Conservation (phyloP, 2,888 invertebrate species). For the Odontothrips loti region DNA sequence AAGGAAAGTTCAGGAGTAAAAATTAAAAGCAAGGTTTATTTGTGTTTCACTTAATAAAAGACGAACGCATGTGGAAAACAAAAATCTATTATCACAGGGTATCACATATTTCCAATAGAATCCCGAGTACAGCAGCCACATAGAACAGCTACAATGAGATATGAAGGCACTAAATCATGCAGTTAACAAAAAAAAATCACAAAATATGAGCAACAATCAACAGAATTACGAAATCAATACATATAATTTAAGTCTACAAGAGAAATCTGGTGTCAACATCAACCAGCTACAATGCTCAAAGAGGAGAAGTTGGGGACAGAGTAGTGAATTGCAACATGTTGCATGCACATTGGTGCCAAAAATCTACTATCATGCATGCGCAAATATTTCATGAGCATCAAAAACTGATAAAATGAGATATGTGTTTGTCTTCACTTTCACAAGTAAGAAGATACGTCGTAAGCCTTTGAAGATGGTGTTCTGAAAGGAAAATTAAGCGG, state of each 20-base stretch:
- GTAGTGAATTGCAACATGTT: neutral
- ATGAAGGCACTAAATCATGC: neutral
- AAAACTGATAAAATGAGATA: neutral
- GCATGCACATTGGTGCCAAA: neutral
- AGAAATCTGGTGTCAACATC: neutral
- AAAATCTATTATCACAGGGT: neutral
- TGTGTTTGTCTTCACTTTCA: neutral
- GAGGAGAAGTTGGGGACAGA: neutral
- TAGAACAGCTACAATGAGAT: neutral
- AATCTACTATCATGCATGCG: neutral
- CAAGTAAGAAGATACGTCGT: neutral
- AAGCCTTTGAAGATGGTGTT: neutral
- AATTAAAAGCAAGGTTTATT: neutral
- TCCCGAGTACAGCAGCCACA: neutral
- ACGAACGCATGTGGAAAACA: neutral
- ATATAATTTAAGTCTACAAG: neutral
- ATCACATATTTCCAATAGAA: neutral
- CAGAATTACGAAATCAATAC: neutral
- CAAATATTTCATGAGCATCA: neutral
- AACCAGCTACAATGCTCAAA: neutral
- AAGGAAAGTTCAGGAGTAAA: neutral
- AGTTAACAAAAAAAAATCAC: neutral
- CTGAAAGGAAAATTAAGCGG: neutral
- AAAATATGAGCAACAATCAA: neutral
- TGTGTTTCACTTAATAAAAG: neutral